Evolutionary conservation across 2,113 vertebrate genomes (phyloP), one percentile per base, ranked within the genome.

Genomic region (Leptosomus discolor): DNA sequence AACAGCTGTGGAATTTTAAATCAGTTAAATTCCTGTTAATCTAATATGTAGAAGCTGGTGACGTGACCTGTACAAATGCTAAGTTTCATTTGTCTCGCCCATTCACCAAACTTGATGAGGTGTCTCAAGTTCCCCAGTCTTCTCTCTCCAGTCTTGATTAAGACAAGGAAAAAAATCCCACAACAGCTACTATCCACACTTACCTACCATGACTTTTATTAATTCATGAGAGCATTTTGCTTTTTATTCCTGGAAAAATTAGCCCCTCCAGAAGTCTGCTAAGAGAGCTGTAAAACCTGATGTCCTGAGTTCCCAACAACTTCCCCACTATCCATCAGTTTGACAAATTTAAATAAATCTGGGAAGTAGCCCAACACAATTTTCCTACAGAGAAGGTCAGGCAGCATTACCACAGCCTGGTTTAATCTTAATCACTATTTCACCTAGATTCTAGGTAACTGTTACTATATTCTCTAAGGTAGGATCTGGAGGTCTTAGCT

Each of bases 1-100:
- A 91, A 56, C 36, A 94, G 86, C 63, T 70, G 50, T 76, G 76
- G 71, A 92, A 94, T 77, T 92, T 86, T 73, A 68, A 86, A 91
- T 76, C 76, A 50, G 85, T 85, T 82, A 57, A 54, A 64, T 80
- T 85, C 11, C 54, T 43, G 17, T 17, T 69, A 51, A 86, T 80
- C 50, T 80, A 83, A 48, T 86, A 51, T 7, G 27, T 8, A 61
- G 45, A 91, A 89, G 63, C 5, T 36, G 43, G 16, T 85, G 45
- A 50, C 2, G 0, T 27, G 67, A 64, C 48, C 29, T 48, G 51
- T 17, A 51, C 22, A 82, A 85, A 68, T 3, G 18, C 10, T 9
- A 57, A 68, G 19, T 27, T 92, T 68, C 34, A 69, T 45, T 73
- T 50, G 34, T 45, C 76, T 37, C 54, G 26, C 51, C 43, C 39